These are phyloP conservation scores for Morone saxatilis DNA, from an alignment of 2,113 vertebrate genomes.

Conservation along the genomic window DNA sequence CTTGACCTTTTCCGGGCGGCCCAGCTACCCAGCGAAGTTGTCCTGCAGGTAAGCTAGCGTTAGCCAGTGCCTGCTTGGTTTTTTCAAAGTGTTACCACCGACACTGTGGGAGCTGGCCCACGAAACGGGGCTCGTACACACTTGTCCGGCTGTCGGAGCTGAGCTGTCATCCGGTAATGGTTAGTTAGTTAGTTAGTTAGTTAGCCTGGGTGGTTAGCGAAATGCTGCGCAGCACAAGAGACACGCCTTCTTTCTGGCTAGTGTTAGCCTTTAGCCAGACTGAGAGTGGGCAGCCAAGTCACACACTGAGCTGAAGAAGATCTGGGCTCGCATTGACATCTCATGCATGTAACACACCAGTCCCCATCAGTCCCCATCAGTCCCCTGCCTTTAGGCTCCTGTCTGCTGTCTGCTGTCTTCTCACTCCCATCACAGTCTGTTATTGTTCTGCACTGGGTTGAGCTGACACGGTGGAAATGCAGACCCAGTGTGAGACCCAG, in stretches of 20 bases:
- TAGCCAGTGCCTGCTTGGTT: not conserved
- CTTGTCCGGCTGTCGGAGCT: conserved; percentile 28
- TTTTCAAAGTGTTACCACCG: not conserved
- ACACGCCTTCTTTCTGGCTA: conserved; percentile 81
- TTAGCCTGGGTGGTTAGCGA: conserved; percentile 66
- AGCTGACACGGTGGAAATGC: conserved; percentile 33
- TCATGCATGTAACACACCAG: not conserved
- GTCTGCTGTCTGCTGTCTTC: conserved; percentile 37
- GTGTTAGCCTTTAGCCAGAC: conserved; percentile 58
- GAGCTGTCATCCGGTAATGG: conserved; percentile 41
- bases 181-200: not conserved
- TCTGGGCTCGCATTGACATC: not conserved
- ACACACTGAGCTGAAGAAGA: not conserved
- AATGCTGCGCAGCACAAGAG: conserved; percentile 67
- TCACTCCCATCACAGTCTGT: conserved; percentile 30
- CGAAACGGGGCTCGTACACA: conserved; percentile 5
- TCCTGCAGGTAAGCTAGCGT: conserved; percentile 90
- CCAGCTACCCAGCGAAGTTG: conserved; percentile 95
- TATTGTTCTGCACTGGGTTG: not conserved
- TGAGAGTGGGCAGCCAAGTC: conserved; percentile 16
- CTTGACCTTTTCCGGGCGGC: conserved; percentile 97
- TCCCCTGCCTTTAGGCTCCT: conserved; percentile 18
- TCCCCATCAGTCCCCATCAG: conserved; percentile 1
- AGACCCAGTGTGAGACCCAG: not conserved
- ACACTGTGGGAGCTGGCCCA: not conserved